These are phyloP conservation scores for Eulemur rufifrons DNA, from an alignment of 2,113 vertebrate genomes.

Conservation along the genomic window DNA sequence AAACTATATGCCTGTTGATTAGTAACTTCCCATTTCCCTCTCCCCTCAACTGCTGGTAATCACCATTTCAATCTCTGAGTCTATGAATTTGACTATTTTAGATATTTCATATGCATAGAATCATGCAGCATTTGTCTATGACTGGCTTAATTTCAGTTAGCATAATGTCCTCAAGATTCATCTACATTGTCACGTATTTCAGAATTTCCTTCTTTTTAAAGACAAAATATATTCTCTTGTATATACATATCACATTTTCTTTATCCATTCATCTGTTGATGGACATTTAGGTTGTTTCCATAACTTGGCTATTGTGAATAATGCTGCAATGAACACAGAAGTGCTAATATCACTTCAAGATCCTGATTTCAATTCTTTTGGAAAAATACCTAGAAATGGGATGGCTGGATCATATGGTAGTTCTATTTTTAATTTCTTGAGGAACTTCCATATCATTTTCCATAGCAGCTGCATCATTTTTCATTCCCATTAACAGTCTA, in stretches of 20 bases:
- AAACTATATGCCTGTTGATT: not conserved
- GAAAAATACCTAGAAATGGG: not conserved
- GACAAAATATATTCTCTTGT: not conserved
- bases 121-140: not conserved
- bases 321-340: not conserved
- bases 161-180: not conserved
- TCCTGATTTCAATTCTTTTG: not conserved
- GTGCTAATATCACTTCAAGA: not conserved
- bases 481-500: not conserved
- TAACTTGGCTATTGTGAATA: not conserved
- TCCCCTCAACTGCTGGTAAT: not conserved
- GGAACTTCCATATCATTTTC: not conserved
- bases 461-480: not conserved
- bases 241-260: not conserved
- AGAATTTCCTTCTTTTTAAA: not conserved
- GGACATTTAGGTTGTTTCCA: not conserved
- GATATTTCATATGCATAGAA: not conserved
- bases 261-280: not conserved
- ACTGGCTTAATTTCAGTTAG: not conserved
- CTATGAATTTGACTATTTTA: not conserved
- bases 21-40: not conserved
- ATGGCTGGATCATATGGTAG: not conserved
- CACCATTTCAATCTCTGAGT: not conserved
- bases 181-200: not conserved
- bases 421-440: not conserved